These are phyloP conservation scores for Furcifer pardalis DNA, from an alignment of 2,797 vertebrate species.

Conservation along the genomic window DNA sequence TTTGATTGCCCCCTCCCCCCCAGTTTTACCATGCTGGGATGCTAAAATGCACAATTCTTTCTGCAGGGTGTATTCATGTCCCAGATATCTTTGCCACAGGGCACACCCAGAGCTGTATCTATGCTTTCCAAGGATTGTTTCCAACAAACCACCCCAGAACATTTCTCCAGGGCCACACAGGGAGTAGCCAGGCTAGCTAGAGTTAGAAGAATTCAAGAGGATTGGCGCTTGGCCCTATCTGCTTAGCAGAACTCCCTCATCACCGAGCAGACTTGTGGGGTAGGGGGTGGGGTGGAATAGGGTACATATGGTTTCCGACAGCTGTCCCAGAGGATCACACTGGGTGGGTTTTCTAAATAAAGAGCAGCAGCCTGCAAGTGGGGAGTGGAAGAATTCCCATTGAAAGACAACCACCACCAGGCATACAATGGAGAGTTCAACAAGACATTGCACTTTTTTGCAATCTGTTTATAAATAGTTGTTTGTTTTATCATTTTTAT, in stretches of 20 bases:
- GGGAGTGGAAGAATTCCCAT: constrained; percentile 62
- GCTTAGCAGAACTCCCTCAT: constrained; percentile 20
- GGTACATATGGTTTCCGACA: constrained; percentile 54
- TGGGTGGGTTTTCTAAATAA: constrained; percentile 58
- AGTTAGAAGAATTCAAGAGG: constrained; percentile 17
- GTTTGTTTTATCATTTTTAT: constrained; percentile 77
- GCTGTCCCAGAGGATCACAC: constrained; percentile 48
- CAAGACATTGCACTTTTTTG: constrained; percentile 57
- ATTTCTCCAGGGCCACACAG: constrained; percentile 9
- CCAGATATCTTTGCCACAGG: neutral
- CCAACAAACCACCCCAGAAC: neutral
- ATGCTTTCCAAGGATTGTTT: neutral
- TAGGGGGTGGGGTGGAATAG: constrained; percentile 34
- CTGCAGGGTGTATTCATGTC: neutral
- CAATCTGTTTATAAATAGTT: constrained; percentile 74
- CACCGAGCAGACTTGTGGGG: constrained; percentile 37
- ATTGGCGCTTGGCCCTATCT: constrained; percentile 18
- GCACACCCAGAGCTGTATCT: constrained; percentile 6
- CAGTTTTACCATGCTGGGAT: neutral
- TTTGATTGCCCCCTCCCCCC: neutral
- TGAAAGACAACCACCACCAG: constrained; percentile 56
- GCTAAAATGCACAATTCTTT: neutral
- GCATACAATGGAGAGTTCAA: constrained; percentile 44
- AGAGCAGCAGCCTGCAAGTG: constrained; percentile 54
- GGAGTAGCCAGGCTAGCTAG: constrained; percentile 20